Percentiles rank a stretch among this genome's conserved stretches.
phyloP scores from a whole-genome alignment of 2,888 invertebrate genomes.

The Tridacna gigas region DNA sequence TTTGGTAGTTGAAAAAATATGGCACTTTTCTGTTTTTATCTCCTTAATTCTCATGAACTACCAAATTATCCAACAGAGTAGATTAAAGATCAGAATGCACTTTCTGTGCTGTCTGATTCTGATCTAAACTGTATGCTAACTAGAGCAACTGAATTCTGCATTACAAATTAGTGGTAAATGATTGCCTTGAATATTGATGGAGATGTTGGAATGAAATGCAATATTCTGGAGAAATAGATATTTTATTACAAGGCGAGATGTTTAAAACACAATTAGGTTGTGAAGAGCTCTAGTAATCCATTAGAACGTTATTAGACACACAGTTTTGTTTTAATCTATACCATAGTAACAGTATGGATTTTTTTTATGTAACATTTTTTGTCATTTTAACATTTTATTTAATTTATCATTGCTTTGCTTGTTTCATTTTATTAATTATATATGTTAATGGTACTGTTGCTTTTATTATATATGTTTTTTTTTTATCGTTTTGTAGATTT shows the following conservation, averaged over 20 bases:
- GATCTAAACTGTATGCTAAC: too few relatives aligned
- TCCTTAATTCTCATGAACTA: too few relatives aligned
- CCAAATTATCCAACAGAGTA: too few relatives aligned
- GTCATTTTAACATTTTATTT: slow-evolving; percentile 14
- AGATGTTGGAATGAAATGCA: not conserved
- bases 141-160: too few relatives aligned
- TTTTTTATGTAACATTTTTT: not conserved
- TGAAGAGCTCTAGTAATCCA: slow-evolving; percentile 16
- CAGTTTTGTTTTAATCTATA: not conserved
- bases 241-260: not conserved
- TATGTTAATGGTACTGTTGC: slow-evolving; percentile 25
- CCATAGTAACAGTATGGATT: not conserved
- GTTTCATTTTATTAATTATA: slow-evolving; percentile 24
- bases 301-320: not conserved
- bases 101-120: too few relatives aligned
- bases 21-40: too few relatives aligned
- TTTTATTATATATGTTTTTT: slow-evolving; percentile 13
- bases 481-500: not conserved
- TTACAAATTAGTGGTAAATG: too few relatives aligned
- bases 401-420: slow-evolving; percentile 34
- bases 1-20: too few relatives aligned
- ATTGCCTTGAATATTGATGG: not conserved
- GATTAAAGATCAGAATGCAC: too few relatives aligned
- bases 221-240: not conserved
- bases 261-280: slow-evolving; percentile 13